Base-by-base conservation (phyloP, 2,888 invertebrate species). In the Nephrotoma guestfalica region DNA sequence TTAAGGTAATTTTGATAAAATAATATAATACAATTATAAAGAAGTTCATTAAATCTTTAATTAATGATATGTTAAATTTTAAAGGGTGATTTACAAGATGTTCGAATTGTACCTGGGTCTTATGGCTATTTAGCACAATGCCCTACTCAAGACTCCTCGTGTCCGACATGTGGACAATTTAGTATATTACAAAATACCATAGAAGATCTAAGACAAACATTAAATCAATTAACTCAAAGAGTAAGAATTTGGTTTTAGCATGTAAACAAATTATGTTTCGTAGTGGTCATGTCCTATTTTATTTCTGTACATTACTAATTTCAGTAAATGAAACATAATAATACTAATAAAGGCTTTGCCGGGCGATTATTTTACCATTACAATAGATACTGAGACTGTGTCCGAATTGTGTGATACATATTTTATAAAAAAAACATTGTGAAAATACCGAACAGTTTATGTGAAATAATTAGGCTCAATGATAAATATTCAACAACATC, bases 151-250 rank as follows among this genome's bases (percentile, higher is more conserved):
- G 96, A 97, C 92, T 95, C 96, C 89, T 95, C 95, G 90, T 97
- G 97, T 92, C 97, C 97, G 88, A 97, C 97, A 86, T 97, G 97
- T 92, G 97, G 97, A 89, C 96, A 97, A 92, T 97, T 96, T 92
- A 94, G 95, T 89, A 93, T 95, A 91, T 93, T 97, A 90, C 96
- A 97, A 92, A 95, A 94, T 90, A 96, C 96, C 88, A 96, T 97
- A 89, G 95, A 95, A 91, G 94, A 95, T 91, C 94, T 97, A 91
- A 95, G 95, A 91, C 93, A 94, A 92, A 94, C 95, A 92, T 94
- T 97, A 91, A 94, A 95, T 92, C 95, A 96, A 92, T 94, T 97
- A 91, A 95, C 96, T 90, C 94, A 95, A 92, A 96, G 96, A 95
- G 97, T 97, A 93, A 93, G 84, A 5, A 6, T 86, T 57, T 86